Evolutionary conservation across 2,888 invertebrate genomes (phyloP).

Genomic region (Notocelia uddmanniana): DNA sequence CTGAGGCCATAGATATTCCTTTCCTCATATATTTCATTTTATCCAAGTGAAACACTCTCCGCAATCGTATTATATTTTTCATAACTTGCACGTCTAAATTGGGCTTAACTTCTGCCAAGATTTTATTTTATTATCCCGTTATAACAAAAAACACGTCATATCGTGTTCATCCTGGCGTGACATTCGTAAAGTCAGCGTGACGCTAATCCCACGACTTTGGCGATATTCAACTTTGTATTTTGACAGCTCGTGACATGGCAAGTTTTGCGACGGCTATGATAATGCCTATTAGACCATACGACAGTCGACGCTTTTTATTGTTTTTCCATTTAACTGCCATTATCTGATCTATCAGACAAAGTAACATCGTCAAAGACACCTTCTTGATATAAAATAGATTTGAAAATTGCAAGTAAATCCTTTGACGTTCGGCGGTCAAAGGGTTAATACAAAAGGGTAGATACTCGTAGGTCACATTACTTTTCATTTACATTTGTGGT

Average conservation of each 20-base stretch:
- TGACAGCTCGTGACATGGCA: neutral
- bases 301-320: no score
- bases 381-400: no score
- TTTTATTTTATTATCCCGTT: conserved; percentile 39
- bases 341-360: no score
- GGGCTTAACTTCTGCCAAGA: conserved; percentile 31
- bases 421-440: no score
- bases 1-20: no score
- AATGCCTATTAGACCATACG: neutral
- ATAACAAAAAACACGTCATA: conserved; percentile 52
- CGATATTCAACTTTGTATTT: conserved; percentile 57
- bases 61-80: conserved; percentile 26
- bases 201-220: conserved; percentile 62
- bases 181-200: conserved; percentile 63
- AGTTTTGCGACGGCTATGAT: neutral
- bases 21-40: neutral
- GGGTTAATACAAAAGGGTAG: no score
- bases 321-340: no score
- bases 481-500: no score
- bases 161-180: conserved; percentile 54
- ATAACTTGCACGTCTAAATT: conserved; percentile 32
- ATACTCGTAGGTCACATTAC: no score
- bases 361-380: no score
- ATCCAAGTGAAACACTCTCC: conserved; percentile 13
- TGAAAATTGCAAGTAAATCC: no score